Evolutionary conservation across 2,888 invertebrate genomes (phyloP).

Genomic region (Chironomus tentans): DNA sequence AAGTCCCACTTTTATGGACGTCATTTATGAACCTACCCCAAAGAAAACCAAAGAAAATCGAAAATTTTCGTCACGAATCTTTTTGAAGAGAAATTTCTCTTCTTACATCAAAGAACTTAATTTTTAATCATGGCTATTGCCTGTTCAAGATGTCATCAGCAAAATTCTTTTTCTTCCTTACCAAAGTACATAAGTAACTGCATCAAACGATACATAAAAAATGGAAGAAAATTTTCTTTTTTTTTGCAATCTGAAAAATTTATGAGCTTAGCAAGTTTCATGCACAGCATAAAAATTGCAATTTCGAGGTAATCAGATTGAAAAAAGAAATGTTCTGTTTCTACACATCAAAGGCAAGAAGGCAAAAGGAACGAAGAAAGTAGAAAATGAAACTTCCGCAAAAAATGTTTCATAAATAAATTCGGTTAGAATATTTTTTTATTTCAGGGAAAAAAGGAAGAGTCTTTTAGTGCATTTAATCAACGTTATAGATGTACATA

Average conservation of each 20-base stretch:
- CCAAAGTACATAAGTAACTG: not conserved
- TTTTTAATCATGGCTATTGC: not conserved
- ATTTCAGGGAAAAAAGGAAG: not conserved
- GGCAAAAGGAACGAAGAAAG: not conserved
- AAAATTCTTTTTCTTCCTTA: not conserved
- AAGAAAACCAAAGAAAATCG: not conserved
- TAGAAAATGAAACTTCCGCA: conserved; percentile 5
- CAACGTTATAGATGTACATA: not conserved
- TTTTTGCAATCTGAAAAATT: not conserved
- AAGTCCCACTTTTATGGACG: too few species aligned
- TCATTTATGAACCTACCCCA: not conserved
- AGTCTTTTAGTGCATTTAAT: not conserved
- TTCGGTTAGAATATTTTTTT: too few species aligned
- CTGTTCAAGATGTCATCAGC: not conserved
- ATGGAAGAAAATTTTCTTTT: not conserved
- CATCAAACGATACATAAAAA: not conserved
- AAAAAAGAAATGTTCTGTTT: not conserved
- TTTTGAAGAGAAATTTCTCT: not conserved
- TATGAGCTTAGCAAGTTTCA: conserved; percentile 3
- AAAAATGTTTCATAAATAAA: not conserved
- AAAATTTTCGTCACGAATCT: not conserved
- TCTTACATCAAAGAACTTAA: conserved; percentile 5
- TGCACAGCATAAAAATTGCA: conserved; percentile 1
- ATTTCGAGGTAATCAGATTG: conserved; percentile 4
- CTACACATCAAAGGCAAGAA: not conserved